Evolutionary conservation across 2,888 invertebrate species (phyloP).

Genomic region (Stramonita haemastoma): DNA sequence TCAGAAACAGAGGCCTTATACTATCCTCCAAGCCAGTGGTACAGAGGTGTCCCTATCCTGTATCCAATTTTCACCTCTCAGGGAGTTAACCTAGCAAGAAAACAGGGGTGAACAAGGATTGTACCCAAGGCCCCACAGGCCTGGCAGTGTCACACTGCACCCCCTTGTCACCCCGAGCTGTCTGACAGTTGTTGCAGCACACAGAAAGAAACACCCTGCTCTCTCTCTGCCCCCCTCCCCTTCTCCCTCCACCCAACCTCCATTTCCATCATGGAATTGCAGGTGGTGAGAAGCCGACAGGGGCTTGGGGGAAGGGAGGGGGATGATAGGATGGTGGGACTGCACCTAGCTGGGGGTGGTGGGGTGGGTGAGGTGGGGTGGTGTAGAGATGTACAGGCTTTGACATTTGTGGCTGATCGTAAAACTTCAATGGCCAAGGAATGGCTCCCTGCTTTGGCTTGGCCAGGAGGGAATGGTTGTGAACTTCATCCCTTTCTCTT

Average conservation of each 20-base stretch:
- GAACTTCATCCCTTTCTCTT: background rate
- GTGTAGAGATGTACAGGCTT: conserved; percentile 1
- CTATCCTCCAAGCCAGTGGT: no score
- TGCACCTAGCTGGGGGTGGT: background rate
- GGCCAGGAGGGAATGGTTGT: background rate
- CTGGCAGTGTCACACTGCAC: background rate
- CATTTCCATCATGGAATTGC: conserved; percentile 3
- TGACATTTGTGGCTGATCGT: conserved; percentile 8
- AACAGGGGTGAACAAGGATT: no score
- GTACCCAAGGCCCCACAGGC: background rate
- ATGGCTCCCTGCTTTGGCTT: background rate
- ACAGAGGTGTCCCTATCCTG: no score
- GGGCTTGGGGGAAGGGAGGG: background rate
- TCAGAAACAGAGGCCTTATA: no score
- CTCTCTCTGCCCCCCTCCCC: background rate
- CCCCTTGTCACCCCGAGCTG: background rate
- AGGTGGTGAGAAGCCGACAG: background rate
- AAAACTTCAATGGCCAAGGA: conserved; percentile 4
- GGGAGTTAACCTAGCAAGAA: no score
- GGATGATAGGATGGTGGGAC: background rate
- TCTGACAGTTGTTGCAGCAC: conserved; percentile 8
- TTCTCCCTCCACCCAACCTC: background rate
- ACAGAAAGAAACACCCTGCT: background rate
- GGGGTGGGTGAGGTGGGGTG: background rate
- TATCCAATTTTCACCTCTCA: no score